phyloP scores from a whole-genome alignment of 2,797 vertebrate genomes.

The Arctocebus calabarensis region DNA sequence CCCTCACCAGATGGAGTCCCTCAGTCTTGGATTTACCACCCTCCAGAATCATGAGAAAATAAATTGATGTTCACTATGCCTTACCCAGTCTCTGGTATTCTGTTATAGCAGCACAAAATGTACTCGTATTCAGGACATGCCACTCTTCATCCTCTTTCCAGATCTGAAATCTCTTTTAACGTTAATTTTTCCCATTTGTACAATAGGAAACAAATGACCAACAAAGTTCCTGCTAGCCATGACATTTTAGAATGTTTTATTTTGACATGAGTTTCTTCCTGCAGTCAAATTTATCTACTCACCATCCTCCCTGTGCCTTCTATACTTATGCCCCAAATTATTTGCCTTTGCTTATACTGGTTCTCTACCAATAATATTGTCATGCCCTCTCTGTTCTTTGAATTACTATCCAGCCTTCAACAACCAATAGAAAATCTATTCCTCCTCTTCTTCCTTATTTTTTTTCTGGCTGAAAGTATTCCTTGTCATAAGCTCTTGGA shows the following conservation, averaged over 20 bases:
- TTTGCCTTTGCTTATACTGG: not conserved
- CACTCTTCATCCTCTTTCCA: conserved; percentile 8
- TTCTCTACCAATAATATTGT: not conserved
- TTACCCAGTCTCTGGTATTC: not conserved
- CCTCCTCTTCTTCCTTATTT: not conserved
- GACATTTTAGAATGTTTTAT: not conserved
- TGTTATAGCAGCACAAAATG: not conserved
- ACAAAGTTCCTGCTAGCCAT: not conserved
- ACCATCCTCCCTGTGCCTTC: not conserved
- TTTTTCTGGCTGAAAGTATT: not conserved
- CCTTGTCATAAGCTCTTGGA: conserved; percentile 40
- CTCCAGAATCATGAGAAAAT: not conserved
- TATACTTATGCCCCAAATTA: not conserved
- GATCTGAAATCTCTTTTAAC: not conserved
- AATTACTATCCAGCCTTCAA: conserved; percentile 23
- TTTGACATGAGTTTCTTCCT: conserved; percentile 5
- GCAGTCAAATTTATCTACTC: not conserved
- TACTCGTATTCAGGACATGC: not conserved
- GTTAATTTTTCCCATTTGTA: not conserved
- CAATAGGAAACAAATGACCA: not conserved
- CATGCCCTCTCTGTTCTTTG: conserved; percentile 47
- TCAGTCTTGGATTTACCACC: not conserved
- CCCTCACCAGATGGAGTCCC: not conserved
- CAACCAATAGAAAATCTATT: not conserved
- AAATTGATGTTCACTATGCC: not conserved